phyloP scores from a whole-genome alignment of 2,113 vertebrate species.

The Amazona vittata region DNA sequence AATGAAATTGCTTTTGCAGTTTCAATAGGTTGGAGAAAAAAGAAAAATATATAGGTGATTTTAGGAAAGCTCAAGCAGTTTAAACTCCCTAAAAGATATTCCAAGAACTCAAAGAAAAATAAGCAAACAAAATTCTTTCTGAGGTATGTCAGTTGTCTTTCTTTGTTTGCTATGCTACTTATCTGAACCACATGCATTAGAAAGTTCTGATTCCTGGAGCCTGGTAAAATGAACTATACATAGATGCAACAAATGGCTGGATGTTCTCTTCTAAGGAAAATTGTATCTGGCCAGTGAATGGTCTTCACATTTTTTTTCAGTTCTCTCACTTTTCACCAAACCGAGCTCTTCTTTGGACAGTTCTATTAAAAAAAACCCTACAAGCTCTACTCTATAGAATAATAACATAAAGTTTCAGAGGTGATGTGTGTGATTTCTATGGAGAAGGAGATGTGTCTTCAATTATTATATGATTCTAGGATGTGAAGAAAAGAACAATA shows the following conservation, averaged over 20 bases:
- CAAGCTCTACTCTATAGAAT: background rate
- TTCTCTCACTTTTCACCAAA: background rate
- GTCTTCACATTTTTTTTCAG: background rate
- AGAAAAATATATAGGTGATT: background rate
- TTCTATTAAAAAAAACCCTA: background rate
- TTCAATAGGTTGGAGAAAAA: background rate
- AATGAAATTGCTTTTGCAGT: background rate
- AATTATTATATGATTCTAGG: background rate
- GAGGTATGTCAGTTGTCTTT: background rate
- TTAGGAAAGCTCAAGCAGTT: background rate
- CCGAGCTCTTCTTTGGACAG: accelerated
- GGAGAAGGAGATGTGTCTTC: background rate
- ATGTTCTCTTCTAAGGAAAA: background rate
- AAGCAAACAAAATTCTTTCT: background rate
- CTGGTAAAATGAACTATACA: background rate
- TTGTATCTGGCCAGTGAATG: background rate
- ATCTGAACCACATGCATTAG: background rate
- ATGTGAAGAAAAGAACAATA: background rate
- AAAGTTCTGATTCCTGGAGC: background rate
- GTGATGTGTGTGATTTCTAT: accelerated
- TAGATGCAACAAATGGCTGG: background rate
- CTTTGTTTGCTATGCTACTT: background rate
- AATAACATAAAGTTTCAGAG: background rate
- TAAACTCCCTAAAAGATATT: accelerated
- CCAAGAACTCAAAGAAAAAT: background rate